Conservation (phyloP, 2,888 invertebrate species). For the Drosophila quinaria region DNA sequence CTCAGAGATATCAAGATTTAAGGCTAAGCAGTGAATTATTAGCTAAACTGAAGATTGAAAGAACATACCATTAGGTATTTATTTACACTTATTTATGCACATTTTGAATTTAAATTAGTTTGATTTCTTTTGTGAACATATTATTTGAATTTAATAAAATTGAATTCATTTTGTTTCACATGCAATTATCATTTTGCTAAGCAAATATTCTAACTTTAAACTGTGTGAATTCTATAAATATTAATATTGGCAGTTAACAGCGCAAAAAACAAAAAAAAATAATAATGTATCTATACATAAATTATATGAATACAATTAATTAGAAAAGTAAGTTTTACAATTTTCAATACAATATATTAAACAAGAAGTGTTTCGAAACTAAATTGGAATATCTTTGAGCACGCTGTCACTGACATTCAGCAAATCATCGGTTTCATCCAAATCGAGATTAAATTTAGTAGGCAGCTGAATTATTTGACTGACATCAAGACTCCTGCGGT, state of each 20-base stretch:
- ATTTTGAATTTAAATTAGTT: constrained; percentile 30
- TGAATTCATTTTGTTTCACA: constrained; percentile 38
- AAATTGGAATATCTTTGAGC: constrained; percentile 61
- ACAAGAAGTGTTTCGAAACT: constrained; percentile 9
- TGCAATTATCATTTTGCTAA: constrained; percentile 26
- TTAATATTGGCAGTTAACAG: constrained; percentile 25
- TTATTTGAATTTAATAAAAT: constrained; percentile 61
- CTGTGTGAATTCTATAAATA: constrained; percentile 27
- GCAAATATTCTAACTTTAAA: constrained; percentile 29
- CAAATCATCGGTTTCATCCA: constrained; percentile 57
- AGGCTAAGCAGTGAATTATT: constrained; percentile 11
- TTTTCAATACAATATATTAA: constrained; percentile 16
- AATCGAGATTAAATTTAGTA: constrained; percentile 39
- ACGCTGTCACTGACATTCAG: constrained; percentile 78
- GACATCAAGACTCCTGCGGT: constrained; percentile 24
- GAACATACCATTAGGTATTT: constrained; percentile 26
- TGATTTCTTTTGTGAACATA: constrained; percentile 28
- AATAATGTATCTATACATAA: constrained; percentile 10
- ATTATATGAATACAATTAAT: constrained; percentile 11
- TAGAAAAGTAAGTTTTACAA: constrained; percentile 22
- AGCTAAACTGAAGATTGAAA: constrained; percentile 20
- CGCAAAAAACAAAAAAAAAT: constrained; percentile 8
- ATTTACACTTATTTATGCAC: constrained; percentile 41
- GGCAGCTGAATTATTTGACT: constrained; percentile 31
- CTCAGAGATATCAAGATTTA: constrained; percentile 28